Evolutionary conservation across 1,140 invertebrate genomes (phyloP), one percentile per base, ranked within the genome.

Genomic region (Melanaphis sacchari): DNA sequence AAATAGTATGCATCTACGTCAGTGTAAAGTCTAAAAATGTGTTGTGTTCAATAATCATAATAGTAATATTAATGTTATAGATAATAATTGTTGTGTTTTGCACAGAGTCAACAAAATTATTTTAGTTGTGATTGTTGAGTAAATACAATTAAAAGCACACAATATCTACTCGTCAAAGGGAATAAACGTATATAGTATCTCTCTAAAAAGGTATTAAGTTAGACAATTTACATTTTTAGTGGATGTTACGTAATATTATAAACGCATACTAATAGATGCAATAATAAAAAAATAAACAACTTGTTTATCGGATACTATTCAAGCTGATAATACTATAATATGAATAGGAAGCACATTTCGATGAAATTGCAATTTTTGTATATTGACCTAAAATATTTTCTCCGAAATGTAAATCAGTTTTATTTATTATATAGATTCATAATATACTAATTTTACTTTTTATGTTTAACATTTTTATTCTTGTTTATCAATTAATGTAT

Each of bases 121-220:
- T 76, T 76, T 76, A 4, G 59, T 76, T 76, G 59, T 76, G 59
- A 76, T 76, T 76, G 59, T 76, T 36, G 59, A 76, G 59, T 15
- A 76, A 76, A 76, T 76, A 76, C 59, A 76, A 76, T 76, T 76
- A 76, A 76, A 76, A n/a, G 15, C 31, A 76, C n/a, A 76, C 59
- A 76, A 76, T 76, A 5, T 76, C 31, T 76, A n/a, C 24, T 76
- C 59, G 15, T 76, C 59, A 76, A 66, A n/a, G 11, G 11, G 31
- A 76, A 66, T 66, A 66, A 18, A n/a, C 46, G 6, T 15, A 18
- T 76, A 18, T 18, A 76, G 31, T 31, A 31, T n/a, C 15, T 76
- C 15, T n/a, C 59, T n/a, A 18, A n/a, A 76, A 54, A 66, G n/a
- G 11, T 76, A 76, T 76, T 76, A 76, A 76, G 59, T 76, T 5